These are phyloP conservation scores for Cerceris ruficornis DNA, from an alignment of 2,888 invertebrate species.

Conservation along the genomic window DNA sequence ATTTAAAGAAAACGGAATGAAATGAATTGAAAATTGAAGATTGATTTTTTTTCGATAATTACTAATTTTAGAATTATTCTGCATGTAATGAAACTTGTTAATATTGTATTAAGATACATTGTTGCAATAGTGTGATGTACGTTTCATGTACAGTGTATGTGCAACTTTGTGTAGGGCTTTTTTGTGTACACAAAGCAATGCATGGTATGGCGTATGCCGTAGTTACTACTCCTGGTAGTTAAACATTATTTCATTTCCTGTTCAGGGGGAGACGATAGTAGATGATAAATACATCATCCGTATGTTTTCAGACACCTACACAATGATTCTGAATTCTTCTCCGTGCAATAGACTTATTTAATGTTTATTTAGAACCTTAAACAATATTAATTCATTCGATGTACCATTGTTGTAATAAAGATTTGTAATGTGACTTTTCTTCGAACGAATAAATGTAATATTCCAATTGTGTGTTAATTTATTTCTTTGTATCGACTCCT, in stretches of 20 bases:
- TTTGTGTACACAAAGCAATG: slow-evolving; percentile 15
- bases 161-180: slow-evolving; percentile 13
- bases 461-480: no score
- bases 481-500: no score
- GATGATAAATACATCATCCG: slow-evolving; percentile 34
- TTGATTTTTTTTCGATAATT: no score
- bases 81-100: background rate
- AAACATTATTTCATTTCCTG: slow-evolving; percentile 66
- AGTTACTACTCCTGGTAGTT: slow-evolving; percentile 19
- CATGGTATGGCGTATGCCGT: slow-evolving; percentile 34
- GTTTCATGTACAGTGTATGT: background rate
- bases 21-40: no score
- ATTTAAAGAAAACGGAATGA: no score
- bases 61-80: background rate
- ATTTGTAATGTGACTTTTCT: no score
- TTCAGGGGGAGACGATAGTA: slow-evolving; percentile 17
- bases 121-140: background rate
- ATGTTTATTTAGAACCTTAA: no score
- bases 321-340: slow-evolving; percentile 8
- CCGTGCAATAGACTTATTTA: background rate
- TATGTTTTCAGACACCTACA: background rate
- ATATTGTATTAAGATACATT: background rate
- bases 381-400: no score
- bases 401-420: no score
- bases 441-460: no score